These are phyloP conservation scores for Anas flavirostris DNA, from an alignment of 2,797 vertebrate genomes.

Conservation along the genomic window DNA sequence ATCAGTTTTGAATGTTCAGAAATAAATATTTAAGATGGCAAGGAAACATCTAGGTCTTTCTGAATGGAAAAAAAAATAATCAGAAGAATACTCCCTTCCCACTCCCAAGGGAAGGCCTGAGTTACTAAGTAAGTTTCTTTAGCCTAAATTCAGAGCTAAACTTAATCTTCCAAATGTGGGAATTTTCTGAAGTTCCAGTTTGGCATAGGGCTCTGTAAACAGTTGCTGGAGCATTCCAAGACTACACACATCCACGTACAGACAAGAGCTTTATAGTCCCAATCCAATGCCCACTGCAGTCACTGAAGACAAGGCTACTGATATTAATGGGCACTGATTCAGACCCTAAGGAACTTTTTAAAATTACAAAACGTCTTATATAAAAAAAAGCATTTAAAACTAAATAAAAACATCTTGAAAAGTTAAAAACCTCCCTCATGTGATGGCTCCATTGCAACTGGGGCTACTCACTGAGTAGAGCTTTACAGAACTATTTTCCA, in stretches of 20 bases:
- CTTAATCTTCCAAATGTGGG: slow-evolving; percentile 11
- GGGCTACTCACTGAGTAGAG: slow-evolving; percentile 65
- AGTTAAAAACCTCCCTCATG: slow-evolving; percentile 44
- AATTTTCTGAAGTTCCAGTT: slow-evolving; percentile 70
- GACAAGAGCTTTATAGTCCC: slow-evolving; percentile 71
- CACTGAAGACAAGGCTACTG: slow-evolving; percentile 22
- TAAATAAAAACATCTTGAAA: slow-evolving; percentile 46
- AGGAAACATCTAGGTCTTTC: background rate
- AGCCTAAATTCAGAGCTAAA: background rate
- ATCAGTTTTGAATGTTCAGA: background rate
- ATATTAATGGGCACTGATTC: slow-evolving; percentile 22
- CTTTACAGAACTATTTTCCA: slow-evolving; percentile 39
- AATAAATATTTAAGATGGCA: background rate
- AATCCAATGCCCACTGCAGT: background rate
- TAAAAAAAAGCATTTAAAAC: slow-evolving; percentile 21
- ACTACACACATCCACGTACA: slow-evolving; percentile 69
- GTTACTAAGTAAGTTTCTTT: background rate
- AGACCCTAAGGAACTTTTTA: slow-evolving; percentile 9
- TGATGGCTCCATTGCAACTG: slow-evolving; percentile 27
- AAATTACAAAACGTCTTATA: background rate
- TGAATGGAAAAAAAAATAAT: background rate
- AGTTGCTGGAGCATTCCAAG: slow-evolving; percentile 67
- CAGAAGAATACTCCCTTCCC: background rate
- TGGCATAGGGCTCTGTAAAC: slow-evolving; percentile 78
- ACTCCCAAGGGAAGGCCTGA: slow-evolving; percentile 18